Evolutionary conservation across 2,888 invertebrate genomes (phyloP), one percentile per base, ranked within the genome.

Genomic region (Limulus polyphemus): DNA sequence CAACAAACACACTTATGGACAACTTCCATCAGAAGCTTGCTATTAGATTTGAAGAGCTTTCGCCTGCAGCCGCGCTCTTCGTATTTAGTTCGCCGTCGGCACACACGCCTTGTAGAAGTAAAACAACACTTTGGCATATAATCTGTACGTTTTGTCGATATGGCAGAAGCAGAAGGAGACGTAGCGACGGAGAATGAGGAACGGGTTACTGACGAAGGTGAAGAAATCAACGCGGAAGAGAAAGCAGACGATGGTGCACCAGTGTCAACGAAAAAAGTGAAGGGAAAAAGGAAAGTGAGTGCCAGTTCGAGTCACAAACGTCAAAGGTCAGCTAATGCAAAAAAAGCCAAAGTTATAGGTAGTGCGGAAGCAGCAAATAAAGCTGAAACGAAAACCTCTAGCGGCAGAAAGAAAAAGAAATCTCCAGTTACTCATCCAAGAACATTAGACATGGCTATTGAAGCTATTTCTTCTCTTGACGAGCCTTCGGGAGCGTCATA

Each of bases 361-460:
- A 32, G 17, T 14, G 32, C 16, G 14, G 32, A 54, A 54, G 17
- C 54, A 49, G 47, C 62, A 57, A 32, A n/a, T 7, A 47, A 17
- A 14, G 10, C 10, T 17, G 56, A 46, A n/a, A 56, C 17, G 32
- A 13, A 10, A 11, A 13, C 56, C 16, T 11, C 47, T 47, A 47
- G 5, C 5, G 46, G 47, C 32, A 62, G 60, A 55, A 64, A 64
- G 55, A 62, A 62, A 55, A 64, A 64, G 55, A 64, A 64, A 51
- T 62, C 50, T 12, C 60, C 60, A 16, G 56, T 55, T 13, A 66
- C 64, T 7, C 66, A 66, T 58, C 66, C 66, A 16, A 46, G 64
- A 9, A 66, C 66, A 5, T 47, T 62, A 48, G 64, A 66, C 59
- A 66, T 66, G 66, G 62, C 62, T 16, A 54, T 62, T 11, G 66